A percentile compares a stretch with the other conserved stretches of the same genome.
These are phyloP conservation scores for Microctenopoma steveboyesi DNA, from an alignment of 2,797 vertebrate species.

Conservation along the genomic window DNA sequence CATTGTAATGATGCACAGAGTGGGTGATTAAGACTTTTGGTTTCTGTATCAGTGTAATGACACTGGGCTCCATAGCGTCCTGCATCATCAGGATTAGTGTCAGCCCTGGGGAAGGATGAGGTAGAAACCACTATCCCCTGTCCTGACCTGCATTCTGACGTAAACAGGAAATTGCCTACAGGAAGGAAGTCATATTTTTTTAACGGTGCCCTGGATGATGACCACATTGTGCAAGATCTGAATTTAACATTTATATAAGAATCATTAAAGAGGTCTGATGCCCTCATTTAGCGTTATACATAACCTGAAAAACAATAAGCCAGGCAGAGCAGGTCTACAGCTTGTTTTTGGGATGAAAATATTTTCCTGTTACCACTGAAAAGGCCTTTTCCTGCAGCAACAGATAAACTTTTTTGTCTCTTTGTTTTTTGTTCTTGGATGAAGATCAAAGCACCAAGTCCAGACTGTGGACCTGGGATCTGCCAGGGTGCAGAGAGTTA, in stretches of 20 bases:
- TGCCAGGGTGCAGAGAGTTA: constrained; percentile 63
- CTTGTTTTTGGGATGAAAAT: constrained; percentile 38
- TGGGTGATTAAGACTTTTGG: no score
- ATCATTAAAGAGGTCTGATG: constrained; percentile 14
- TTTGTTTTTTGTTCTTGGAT: constrained; percentile 73
- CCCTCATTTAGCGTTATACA: constrained; percentile 12
- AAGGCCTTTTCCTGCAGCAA: constrained; percentile 53
- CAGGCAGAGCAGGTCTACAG: neutral
- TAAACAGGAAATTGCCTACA: constrained; percentile 82
- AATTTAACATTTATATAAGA: constrained; percentile 32
- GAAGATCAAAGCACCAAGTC: constrained; percentile 66
- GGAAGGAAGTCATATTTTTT: constrained; percentile 81
- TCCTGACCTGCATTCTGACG: constrained; percentile 76
- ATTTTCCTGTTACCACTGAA: constrained; percentile 61
- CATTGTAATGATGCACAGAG: neutral
- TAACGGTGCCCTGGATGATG: constrained; percentile 55
- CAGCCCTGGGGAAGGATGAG: constrained; percentile 53
- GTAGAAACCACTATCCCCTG: constrained; percentile 62
- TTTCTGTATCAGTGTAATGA: neutral
- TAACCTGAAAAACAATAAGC: constrained; percentile 4
- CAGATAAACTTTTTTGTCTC: constrained; percentile 65
- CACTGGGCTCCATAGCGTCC: constrained; percentile 25
- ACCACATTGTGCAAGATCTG: constrained; percentile 25
- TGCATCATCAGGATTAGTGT: constrained; percentile 48
- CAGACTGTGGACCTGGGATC: constrained; percentile 56